phyloP scores from a whole-genome alignment of 2,797 vertebrate genomes.

The Chaetodon trifasciatus region DNA sequence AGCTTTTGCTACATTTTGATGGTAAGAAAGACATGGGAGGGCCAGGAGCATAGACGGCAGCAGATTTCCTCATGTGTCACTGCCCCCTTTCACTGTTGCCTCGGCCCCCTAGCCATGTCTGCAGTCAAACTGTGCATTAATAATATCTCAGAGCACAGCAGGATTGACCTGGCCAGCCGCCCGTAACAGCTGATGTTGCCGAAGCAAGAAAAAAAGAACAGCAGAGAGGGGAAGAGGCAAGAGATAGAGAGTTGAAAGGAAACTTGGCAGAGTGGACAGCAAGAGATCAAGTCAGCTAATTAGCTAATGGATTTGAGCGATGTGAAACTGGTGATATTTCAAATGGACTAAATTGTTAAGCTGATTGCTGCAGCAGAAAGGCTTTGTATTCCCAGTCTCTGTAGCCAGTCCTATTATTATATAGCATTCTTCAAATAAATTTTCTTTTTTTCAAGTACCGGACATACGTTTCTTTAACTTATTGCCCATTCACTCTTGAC shows the following conservation, averaged over 20 bases:
- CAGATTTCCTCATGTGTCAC: conserved; percentile 42
- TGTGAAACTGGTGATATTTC: conserved; percentile 64
- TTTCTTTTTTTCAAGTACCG: neutral
- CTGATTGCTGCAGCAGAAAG: conserved; percentile 17
- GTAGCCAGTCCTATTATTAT: neutral
- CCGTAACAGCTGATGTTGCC: conserved; percentile 67
- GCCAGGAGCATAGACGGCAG: conserved; percentile 18
- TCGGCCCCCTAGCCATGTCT: conserved; percentile 46
- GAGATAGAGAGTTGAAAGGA: conserved; percentile 34
- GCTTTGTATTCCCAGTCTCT: neutral
- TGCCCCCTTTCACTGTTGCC: conserved; percentile 26
- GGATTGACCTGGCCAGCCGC: conserved; percentile 70
- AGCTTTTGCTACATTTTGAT: conserved; percentile 10
- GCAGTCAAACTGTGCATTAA: conserved; percentile 74
- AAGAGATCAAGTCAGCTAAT: conserved; percentile 57
- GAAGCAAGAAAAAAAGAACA: conserved; percentile 54
- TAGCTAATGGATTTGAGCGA: conserved; percentile 73
- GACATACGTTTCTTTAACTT: neutral
- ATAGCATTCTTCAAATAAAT: neutral
- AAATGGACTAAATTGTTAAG: conserved; percentile 43
- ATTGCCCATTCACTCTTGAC: neutral
- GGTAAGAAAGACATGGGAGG: neutral
- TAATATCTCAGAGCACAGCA: conserved; percentile 75
- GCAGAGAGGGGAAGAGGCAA: neutral
- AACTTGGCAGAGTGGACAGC: conserved; percentile 28